These are phyloP conservation scores for Rhynchotus rufescens DNA, from an alignment of 2,797 vertebrate genomes.

Conservation along the genomic window DNA sequence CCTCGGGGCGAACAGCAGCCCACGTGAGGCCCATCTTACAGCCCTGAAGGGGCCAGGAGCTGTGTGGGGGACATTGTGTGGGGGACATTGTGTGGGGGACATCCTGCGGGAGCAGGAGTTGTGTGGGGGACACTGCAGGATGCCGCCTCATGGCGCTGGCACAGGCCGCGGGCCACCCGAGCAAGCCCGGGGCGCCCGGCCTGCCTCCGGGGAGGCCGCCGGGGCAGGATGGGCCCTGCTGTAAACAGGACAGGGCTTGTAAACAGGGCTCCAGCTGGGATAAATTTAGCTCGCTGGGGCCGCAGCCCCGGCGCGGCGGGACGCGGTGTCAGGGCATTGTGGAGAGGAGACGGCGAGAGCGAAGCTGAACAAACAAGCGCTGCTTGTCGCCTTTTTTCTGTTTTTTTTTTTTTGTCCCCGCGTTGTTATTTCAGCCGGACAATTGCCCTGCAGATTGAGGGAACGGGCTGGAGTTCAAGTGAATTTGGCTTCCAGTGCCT, in stretches of 20 bases:
- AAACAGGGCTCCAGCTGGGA: constrained; percentile 83
- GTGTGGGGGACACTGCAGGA: too few species aligned
- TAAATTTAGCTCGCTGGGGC: constrained; percentile 76
- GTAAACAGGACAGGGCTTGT: constrained; percentile 82
- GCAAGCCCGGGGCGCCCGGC: not conserved
- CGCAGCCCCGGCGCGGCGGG: constrained; percentile 69
- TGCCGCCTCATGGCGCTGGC: not conserved
- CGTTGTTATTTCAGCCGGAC: constrained; percentile 81
- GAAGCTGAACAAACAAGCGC: constrained; percentile 82
- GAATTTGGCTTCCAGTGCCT: constrained; percentile 19
- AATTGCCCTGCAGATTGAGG: constrained; percentile 62
- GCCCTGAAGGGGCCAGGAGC: not conserved
- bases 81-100: too few species aligned
- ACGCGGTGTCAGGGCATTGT: constrained; percentile 78
- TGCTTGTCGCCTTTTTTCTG: constrained; percentile 20
- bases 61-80: too few species aligned
- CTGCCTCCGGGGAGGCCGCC: constrained; percentile 17
- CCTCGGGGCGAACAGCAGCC: not conserved
- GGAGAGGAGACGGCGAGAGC: constrained; percentile 58
- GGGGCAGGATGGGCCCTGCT: constrained; percentile 66
- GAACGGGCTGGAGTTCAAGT: constrained; percentile 51
- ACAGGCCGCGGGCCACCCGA: not conserved
- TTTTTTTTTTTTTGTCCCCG: constrained; percentile 34
- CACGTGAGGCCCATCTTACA: not conserved
- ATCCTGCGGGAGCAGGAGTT: too few species aligned